Evolutionary conservation across 2,888 invertebrate species (phyloP).

Genomic region (Acholoe squamosa): DNA sequence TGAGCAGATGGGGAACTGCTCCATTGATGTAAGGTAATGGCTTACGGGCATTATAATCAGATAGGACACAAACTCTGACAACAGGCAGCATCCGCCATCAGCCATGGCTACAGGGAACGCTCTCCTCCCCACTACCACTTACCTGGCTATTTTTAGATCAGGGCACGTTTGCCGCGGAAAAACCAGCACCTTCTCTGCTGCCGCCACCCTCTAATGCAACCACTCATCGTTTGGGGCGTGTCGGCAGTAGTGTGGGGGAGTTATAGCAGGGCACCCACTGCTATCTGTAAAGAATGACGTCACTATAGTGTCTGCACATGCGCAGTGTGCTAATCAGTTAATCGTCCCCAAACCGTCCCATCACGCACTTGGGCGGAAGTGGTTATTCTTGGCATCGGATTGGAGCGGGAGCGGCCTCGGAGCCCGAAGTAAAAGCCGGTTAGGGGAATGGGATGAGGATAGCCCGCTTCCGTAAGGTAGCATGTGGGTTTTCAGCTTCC

Average conservation of each 20-base stretch:
- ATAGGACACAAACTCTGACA: background rate
- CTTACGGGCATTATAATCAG: too few relatives aligned
- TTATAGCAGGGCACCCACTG: background rate
- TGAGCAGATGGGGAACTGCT: too few relatives aligned
- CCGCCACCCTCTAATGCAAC: background rate
- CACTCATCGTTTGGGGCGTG: background rate
- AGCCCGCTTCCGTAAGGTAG: too few relatives aligned
- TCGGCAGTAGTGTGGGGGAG: background rate
- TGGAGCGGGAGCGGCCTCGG: background rate
- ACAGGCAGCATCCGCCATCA: background rate
- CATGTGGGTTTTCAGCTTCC: too few relatives aligned
- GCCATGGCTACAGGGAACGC: background rate
- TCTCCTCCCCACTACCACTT: background rate
- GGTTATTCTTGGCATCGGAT: background rate
- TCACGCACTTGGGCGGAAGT: constrained; percentile 6
- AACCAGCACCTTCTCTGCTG: background rate
- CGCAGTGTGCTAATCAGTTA: background rate
- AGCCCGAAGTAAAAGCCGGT: too few relatives aligned
- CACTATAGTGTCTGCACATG: background rate
- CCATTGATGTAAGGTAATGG: too few relatives aligned
- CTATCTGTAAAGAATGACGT: constrained; percentile 9
- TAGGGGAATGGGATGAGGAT: too few relatives aligned
- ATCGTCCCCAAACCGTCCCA: background rate
- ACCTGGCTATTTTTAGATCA: constrained; percentile 4
- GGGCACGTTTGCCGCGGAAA: background rate